A percentile compares a stretch with the other conserved stretches of the same genome.
Evolutionary conservation across 2,888 invertebrate species (phyloP).

Genomic region (Nesidiocoris tenuis): DNA sequence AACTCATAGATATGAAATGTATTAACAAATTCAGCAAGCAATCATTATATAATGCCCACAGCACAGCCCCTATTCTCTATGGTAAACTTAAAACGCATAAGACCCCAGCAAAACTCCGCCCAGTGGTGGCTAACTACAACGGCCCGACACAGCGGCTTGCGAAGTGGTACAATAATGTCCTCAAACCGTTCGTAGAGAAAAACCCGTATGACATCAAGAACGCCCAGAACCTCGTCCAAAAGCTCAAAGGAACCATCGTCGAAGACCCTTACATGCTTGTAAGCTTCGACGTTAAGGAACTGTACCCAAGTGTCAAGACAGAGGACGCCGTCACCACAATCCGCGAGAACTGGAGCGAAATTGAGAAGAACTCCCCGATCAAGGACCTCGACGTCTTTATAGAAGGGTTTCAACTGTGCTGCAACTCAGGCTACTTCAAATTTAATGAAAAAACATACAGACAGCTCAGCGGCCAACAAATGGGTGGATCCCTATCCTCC

Average conservation of each 20-base stretch:
- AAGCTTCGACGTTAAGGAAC: not conserved
- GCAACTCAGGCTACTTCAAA: not conserved
- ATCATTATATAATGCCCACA: not conserved
- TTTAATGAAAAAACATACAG: not conserved
- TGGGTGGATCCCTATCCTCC: not conserved
- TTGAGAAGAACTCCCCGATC: not conserved
- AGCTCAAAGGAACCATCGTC: not conserved
- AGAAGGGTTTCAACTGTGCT: not conserved
- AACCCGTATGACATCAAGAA: not conserved
- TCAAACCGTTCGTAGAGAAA: not conserved
- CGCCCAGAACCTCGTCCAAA: not conserved
- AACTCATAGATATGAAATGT: not conserved
- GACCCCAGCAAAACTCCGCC: not conserved
- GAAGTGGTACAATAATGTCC: not conserved
- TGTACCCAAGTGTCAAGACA: not conserved
- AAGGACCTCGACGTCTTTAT: constrained; percentile 1
- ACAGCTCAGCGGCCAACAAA: not conserved
- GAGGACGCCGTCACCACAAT: not conserved
- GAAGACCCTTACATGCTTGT: not conserved
- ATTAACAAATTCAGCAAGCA: not conserved
- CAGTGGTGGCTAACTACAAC: not conserved
- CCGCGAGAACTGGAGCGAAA: not conserved
- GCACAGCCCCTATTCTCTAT: not conserved
- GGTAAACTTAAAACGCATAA: not conserved
- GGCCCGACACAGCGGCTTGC: not conserved